Evolutionary conservation across 92 coral and sea anemone genomes (phyloP), one percentile per base, ranked within the genome.

Genomic region (Pocillopora grandis): DNA sequence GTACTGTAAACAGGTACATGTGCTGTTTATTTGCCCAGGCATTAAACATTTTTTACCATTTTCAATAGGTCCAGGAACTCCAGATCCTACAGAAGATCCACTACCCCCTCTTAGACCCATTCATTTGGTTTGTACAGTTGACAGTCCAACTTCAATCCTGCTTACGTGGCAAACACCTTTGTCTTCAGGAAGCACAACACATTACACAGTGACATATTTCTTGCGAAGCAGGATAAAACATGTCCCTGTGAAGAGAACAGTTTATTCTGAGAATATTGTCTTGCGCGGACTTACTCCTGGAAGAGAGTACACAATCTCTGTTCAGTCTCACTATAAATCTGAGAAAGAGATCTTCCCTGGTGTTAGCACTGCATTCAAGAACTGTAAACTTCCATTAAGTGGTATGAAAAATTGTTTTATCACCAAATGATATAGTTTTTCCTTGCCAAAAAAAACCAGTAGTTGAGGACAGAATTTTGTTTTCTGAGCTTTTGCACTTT

Each of bases 111-210:
- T 80, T n/a, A 27, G 63, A 74, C 87, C 88, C 9, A 71, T 80
- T 52, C 68, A 76, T 71, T 81, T 80, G 65, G 85, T 72, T 15
- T 93, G 97, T 74, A 83, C 68, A 2, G 75, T 87, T 62, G 80
- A 35, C 2, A 77, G 89, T 15, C 90, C 93, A 60, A 91, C 88
- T 15, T 86, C 92, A 33, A 78, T 94, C 35, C 74, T 77, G 15
- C 77, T 94, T 12, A 80, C 93, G 9, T 94, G 98, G 98, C 81
- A 93, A 58, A 86, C 65, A 58, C 75, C 77, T 18, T 55, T 76
- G 33, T 72, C 83, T 21, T 55, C 87, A 20, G 86, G 63, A 63
- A 75, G 75, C 61, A 81, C 80, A 21, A 85, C 92, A 19, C 85
- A 74, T 37, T 94, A 94, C 73, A 75, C 78, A 12, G 87, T 94